These are phyloP conservation scores for Apis dorsata DNA, from an alignment of 1,140 invertebrate species.

Conservation along the genomic window DNA sequence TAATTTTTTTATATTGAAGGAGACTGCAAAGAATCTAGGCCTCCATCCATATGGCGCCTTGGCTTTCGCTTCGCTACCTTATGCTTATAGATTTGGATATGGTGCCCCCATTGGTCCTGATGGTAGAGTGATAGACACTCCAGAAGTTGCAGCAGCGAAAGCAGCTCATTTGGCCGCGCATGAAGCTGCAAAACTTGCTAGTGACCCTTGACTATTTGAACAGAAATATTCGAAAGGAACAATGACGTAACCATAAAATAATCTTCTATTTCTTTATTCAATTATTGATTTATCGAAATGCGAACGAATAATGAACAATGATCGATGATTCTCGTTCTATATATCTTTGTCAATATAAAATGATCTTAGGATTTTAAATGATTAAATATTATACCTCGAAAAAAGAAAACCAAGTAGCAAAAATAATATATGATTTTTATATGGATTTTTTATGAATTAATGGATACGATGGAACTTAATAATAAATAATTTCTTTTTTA, in stretches of 20 bases:
- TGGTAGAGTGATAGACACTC: conserved; percentile 69
- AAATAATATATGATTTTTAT: background rate
- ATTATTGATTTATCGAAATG: background rate
- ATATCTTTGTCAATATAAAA: background rate
- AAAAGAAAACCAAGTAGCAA: background rate
- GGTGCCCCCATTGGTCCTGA: conserved; percentile 65
- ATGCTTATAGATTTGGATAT: conserved; percentile 78
- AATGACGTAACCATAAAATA: background rate
- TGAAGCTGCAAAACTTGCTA: conserved; percentile 69
- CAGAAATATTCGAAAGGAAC: background rate
- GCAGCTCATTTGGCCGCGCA: conserved; percentile 81
- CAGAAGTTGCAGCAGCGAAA: conserved; percentile 80
- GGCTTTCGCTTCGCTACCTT: conserved; percentile 70
- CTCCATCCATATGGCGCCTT: conserved; percentile 71
- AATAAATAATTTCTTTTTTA: conserved; percentile 11
- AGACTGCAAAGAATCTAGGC: conserved; percentile 68
- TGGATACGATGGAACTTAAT: background rate
- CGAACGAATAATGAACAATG: background rate
- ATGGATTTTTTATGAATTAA: no score
- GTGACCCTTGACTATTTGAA: background rate
- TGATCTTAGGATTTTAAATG: no score
- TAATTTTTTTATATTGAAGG: conserved; percentile 55
- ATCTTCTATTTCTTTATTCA: background rate
- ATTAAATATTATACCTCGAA: background rate
- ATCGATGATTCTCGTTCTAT: background rate